Percentiles rank a stretch among this genome's conserved stretches.
Conservation (phyloP, 2,113 vertebrate genomes). For the Alligator sinensis region DNA sequence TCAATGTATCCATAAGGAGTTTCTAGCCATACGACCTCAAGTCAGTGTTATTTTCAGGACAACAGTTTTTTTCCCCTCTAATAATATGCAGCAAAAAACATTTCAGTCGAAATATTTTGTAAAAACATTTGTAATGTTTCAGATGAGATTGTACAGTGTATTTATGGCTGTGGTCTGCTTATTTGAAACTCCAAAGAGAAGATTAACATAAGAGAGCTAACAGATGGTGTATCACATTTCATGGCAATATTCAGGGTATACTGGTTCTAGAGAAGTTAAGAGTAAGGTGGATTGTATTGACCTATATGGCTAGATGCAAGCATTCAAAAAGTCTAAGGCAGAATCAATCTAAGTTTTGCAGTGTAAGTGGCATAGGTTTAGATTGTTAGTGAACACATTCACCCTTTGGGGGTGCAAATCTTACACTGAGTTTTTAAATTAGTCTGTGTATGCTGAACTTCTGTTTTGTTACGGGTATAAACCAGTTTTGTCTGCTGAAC, state of each 20-base stretch:
- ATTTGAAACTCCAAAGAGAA: not conserved
- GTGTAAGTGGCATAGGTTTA: too few relatives aligned
- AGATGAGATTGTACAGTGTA: not conserved
- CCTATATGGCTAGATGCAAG: not conserved
- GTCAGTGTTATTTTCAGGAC: too few relatives aligned
- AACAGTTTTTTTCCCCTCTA: not conserved
- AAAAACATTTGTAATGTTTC: not conserved
- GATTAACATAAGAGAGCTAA: not conserved
- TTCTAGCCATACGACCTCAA: too few relatives aligned
- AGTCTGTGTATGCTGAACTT: too few relatives aligned
- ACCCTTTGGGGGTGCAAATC: too few relatives aligned
- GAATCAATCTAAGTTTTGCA: too few relatives aligned
- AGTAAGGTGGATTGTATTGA: not conserved
- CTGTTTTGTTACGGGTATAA: too few relatives aligned
- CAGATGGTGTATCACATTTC: not conserved
- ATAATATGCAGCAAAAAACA: not conserved
- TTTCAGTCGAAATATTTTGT: not conserved
- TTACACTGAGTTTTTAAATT: too few relatives aligned
- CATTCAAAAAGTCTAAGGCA: too few relatives aligned
- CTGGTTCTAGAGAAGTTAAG: not conserved
- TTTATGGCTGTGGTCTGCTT: not conserved
- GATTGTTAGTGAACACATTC: too few relatives aligned
- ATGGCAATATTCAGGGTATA: not conserved
- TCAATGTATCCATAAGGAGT: too few relatives aligned
- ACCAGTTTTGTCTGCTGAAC: too few relatives aligned